Conservation (phyloP, 2,888 invertebrate species). For the Malthinus flaveolus region DNA sequence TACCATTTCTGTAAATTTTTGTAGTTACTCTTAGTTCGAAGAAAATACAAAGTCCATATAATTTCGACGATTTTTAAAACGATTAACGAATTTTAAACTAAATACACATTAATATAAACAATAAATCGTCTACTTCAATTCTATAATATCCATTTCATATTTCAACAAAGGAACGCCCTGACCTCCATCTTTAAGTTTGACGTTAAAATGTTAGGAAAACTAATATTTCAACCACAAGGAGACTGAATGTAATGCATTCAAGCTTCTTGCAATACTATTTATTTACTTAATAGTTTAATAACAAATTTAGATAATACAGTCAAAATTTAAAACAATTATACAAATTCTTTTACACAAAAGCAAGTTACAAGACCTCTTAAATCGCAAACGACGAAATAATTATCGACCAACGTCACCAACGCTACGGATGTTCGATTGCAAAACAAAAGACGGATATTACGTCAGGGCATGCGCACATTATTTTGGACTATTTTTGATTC, state of each 20-base stretch:
- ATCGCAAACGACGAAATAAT: constrained; percentile 44
- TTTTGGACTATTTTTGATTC: no score
- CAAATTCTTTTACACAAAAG: constrained; percentile 37
- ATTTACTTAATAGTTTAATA: constrained; percentile 29
- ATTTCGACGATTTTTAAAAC: constrained; percentile 1
- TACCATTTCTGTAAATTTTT: constrained; percentile 23
- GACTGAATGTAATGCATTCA: constrained; percentile 31
- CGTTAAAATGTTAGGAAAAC: constrained; percentile 27
- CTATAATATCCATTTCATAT: constrained; percentile 14
- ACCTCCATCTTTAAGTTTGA: constrained; percentile 31
- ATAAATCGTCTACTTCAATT: not conserved
- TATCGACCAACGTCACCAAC: constrained; percentile 18
- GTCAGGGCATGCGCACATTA: not conserved
- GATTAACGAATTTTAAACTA: not conserved
- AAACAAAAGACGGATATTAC: not conserved
- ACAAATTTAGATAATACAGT: constrained; percentile 29
- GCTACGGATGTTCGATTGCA: not conserved
- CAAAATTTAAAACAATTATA: constrained; percentile 26
- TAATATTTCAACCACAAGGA: constrained; percentile 25
- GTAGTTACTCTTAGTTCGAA: constrained; percentile 13
- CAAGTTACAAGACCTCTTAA: constrained; percentile 36
- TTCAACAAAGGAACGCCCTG: constrained; percentile 33
- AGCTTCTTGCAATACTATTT: constrained; percentile 30
- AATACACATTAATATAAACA: constrained; percentile 1
- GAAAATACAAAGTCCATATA: constrained; percentile 11